Conservation (phyloP, 2,888 invertebrate genomes). For the Stenotaenia linearis region DNA sequence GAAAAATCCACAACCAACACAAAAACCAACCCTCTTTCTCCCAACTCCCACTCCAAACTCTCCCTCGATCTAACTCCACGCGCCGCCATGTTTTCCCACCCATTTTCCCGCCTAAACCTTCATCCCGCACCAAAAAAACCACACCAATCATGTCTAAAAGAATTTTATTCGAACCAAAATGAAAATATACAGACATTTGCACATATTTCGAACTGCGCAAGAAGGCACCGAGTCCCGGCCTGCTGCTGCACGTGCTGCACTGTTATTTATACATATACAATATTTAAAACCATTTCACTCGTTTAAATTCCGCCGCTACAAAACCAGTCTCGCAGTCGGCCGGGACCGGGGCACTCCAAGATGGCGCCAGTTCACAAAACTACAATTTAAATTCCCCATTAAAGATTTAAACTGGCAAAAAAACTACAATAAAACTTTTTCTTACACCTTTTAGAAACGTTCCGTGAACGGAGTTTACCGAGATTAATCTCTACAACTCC, state of each 20-base stretch:
- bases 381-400: not conserved
- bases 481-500: not conserved
- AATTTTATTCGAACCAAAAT: conserved; percentile 22
- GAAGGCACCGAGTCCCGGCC: conserved; percentile 4
- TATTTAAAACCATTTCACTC: no score
- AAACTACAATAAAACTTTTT: not conserved
- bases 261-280: no score
- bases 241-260: no score
- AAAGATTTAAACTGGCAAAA: not conserved
- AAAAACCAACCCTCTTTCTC: no score
- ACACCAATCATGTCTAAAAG: conserved; percentile 23
- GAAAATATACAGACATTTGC: conserved; percentile 30
- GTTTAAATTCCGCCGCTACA: no score
- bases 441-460: not conserved
- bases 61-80: no score
- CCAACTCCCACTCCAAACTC: no score
- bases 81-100: no score
- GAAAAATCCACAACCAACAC: no score
- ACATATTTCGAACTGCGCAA: conserved; percentile 9
- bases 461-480: not conserved
- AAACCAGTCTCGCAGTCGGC: no score
- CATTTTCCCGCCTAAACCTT: no score
- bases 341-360: not conserved
- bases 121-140: not conserved
- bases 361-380: not conserved